Base-by-base conservation (phyloP, 2,113 vertebrate species). In the Dasyprocta punctata region DNA sequence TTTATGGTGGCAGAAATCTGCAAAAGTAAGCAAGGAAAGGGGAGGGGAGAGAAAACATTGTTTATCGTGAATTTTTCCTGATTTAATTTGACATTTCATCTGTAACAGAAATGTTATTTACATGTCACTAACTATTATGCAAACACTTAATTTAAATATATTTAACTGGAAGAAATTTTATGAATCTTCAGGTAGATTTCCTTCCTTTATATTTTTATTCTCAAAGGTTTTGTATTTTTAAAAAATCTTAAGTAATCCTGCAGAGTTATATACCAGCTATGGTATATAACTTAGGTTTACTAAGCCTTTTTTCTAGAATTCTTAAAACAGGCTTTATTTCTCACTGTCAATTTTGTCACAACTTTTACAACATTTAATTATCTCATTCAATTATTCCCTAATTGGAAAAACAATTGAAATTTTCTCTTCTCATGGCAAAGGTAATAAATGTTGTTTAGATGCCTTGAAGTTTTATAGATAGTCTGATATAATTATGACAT, bases 361-460 rank as follows among this genome's bases (percentile, higher is more conserved):
- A 86, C 73, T 13, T 78, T 91, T 83, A 52, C 47, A 89, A 20
- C 49, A 93, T 69, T 97, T 91, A 82, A 83, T 96, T 93, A 95
- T 91, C 33, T 85, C 30, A 93, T 85, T 2, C 44, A 88, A 86
- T 88, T 71, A 86, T 58, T 94, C 58, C n/a, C 80, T 86, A 28
- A 14, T 86, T 89, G 26, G 33, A 93, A 58, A 17, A 56, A 82
- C 63, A 93, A 58, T 89, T 83, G 54, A 96, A 82, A 78, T 56
- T 58, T 87, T 95, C 13, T 95, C 73, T 89, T 63, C 60, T 92
- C 7, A 13, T 92, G 33, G 60, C 77, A 71, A 93, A 36, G 58
- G 77, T 82, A 94, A 54, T 90, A 92, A 92, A 7, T 82, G 30
- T 95, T 83, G 7, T 63, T 87, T 83, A 94, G 49, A 83, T 91